These are phyloP conservation scores for Trematocara marginatum DNA, from an alignment of 2,113 vertebrate genomes.

Conservation along the genomic window DNA sequence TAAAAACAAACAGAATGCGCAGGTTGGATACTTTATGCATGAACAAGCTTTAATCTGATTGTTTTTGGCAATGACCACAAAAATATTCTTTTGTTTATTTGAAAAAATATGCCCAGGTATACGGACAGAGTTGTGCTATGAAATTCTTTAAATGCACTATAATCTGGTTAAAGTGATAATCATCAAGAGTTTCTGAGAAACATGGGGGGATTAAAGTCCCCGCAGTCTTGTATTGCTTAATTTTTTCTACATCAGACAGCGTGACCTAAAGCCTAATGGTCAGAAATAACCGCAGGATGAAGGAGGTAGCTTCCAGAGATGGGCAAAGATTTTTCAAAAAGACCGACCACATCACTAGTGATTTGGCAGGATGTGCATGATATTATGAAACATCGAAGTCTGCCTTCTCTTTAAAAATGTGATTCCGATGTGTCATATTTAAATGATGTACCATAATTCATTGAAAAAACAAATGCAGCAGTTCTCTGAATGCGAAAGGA, in stretches of 20 bases:
- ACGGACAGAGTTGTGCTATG: not conserved
- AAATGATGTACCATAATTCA: not conserved
- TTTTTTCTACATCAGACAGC: conserved; percentile 1
- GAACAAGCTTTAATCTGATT: not conserved
- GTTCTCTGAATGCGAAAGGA: not conserved
- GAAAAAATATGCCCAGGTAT: not conserved
- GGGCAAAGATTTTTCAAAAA: not conserved
- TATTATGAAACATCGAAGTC: not conserved
- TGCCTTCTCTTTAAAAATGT: not conserved
- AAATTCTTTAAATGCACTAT: conserved; percentile 36
- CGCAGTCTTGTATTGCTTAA: conserved; percentile 21
- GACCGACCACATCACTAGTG: conserved; percentile 20
- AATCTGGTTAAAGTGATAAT: conserved; percentile 50
- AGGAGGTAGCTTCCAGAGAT: not conserved
- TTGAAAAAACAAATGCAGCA: not conserved
- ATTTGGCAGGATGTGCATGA: conserved; percentile 6
- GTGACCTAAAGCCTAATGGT: conserved; percentile 16
- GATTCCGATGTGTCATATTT: not conserved
- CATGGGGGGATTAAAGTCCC: conserved; percentile 18
- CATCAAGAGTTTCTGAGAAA: conserved; percentile 27
- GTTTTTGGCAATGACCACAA: not conserved
- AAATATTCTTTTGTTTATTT: not conserved
- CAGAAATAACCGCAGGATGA: not conserved
- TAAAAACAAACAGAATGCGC: not conserved
- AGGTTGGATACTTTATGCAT: not conserved